Percentiles rank a stretch among this genome's conserved stretches.
Conservation (phyloP, 2,888 invertebrate genomes). For the Nemurella pictetii region DNA sequence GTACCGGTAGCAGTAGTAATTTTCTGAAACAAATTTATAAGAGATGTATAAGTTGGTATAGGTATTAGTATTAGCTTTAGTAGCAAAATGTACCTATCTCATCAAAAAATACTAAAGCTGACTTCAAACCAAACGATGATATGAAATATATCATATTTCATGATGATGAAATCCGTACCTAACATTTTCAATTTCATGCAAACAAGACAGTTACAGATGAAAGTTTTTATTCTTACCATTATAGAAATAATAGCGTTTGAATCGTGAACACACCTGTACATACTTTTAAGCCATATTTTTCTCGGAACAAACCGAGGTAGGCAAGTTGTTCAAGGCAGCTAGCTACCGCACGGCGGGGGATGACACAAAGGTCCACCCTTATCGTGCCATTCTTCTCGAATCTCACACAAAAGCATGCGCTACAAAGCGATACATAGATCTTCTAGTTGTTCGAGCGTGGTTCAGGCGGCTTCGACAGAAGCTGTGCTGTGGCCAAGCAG, state of each 20-base stretch:
- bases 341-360: conserved; percentile 7
- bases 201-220: background rate
- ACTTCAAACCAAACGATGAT: no score
- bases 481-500: conserved; percentile 4
- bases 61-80: no score
- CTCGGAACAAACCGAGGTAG: background rate
- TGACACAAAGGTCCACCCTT: conserved; percentile 13
- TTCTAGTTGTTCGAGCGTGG: conserved; percentile 24
- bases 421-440: conserved; percentile 20
- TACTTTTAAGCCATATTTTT: conserved; percentile 11
- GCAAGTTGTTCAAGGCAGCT: background rate
- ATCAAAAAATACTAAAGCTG: no score
- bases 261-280: conserved; percentile 19
- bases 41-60: no score
- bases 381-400: conserved; percentile 12
- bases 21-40: no score
- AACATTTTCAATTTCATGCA: no score
- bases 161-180: no score
- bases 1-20: no score
- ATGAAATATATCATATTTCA: no score
- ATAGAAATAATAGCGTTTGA: background rate
- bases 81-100: no score
- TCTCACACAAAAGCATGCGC: conserved; percentile 14
- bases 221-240: background rate
- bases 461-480: background rate